phyloP scores from a whole-genome alignment of 2,113 vertebrate genomes.

The Mastomys coucha region DNA sequence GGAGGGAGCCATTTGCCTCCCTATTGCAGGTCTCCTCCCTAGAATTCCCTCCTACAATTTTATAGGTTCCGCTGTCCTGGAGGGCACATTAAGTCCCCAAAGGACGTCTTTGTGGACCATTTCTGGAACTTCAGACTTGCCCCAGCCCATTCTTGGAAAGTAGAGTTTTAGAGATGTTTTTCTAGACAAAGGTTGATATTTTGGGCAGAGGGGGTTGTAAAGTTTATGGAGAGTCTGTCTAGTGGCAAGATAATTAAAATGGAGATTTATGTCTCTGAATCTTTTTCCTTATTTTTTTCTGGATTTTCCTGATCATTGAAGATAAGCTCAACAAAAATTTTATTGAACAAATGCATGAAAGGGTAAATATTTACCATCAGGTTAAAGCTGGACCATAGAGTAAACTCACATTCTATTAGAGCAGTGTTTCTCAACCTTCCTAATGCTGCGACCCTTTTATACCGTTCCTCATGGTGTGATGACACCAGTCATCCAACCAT shows the following conservation, averaged over 20 bases:
- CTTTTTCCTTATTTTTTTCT: neutral
- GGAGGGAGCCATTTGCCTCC: slow-evolving; percentile 56
- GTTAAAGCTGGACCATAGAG: neutral
- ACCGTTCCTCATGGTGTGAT: neutral
- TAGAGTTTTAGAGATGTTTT: slow-evolving; percentile 26
- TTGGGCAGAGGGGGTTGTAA: neutral
- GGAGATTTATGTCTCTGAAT: neutral
- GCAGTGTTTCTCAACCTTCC: neutral
- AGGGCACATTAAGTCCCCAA: slow-evolving; percentile 71
- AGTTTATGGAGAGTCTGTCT: slow-evolving; percentile 12
- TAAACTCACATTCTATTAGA: neutral
- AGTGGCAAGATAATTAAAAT: slow-evolving; percentile 33
- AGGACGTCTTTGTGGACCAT: slow-evolving; percentile 64
- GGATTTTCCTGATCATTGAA: neutral
- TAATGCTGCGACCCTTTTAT: neutral
- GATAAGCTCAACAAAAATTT: slow-evolving; percentile 22
- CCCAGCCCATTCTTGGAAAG: slow-evolving; percentile 50
- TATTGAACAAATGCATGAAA: slow-evolving; percentile 23
- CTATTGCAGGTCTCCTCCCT: slow-evolving; percentile 56
- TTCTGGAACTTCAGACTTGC: slow-evolving; percentile 29
- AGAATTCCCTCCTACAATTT: slow-evolving; percentile 43
- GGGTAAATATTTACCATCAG: neutral
- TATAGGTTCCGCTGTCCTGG: slow-evolving; percentile 64
- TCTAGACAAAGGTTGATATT: slow-evolving; percentile 55
- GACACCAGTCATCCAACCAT: neutral